A percentile compares a stretch with the other conserved stretches of the same genome.
These are phyloP conservation scores for Heliothis subflexa DNA, from an alignment of 1,140 invertebrate species.

Conservation along the genomic window DNA sequence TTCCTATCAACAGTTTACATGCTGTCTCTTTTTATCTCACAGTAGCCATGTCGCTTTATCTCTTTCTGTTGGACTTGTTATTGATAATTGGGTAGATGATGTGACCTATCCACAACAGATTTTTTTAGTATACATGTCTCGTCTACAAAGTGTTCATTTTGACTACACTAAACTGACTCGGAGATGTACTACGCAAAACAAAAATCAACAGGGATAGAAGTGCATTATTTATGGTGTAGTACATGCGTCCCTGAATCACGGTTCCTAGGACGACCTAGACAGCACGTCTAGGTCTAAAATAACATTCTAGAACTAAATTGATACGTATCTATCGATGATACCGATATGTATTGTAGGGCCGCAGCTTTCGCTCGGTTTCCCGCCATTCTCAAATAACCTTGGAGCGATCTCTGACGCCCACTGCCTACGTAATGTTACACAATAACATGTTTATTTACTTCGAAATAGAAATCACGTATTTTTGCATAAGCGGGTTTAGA, in stretches of 20 bases:
- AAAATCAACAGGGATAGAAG: constrained; percentile 7
- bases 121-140: constrained; percentile 31
- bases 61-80: constrained; percentile 63
- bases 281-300: constrained; percentile 62
- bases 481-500: constrained; percentile 54
- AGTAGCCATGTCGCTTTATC: constrained; percentile 54
- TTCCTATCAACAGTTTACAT: constrained; percentile 60
- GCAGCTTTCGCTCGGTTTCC: constrained; percentile 63
- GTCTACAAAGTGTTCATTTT: background rate
- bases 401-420: constrained; percentile 68
- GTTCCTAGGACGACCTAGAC: constrained; percentile 56
- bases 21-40: constrained; percentile 53
- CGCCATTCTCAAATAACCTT: constrained; percentile 76
- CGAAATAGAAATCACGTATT: constrained; percentile 67
- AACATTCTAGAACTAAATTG: constrained; percentile 57
- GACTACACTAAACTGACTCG: constrained; percentile 2
- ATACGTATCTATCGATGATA: constrained; percentile 47
- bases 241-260: constrained; percentile 53
- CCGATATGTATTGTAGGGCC: constrained; percentile 46
- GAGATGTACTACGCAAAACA: constrained; percentile 47
- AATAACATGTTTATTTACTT: constrained; percentile 70
- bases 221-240: constrained; percentile 24
- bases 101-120: constrained; percentile 30
- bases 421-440: constrained; percentile 72
- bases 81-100: constrained; percentile 58